Evolutionary conservation across 2,113 vertebrate genomes (phyloP).

Genomic region (Aplodontia rufa): DNA sequence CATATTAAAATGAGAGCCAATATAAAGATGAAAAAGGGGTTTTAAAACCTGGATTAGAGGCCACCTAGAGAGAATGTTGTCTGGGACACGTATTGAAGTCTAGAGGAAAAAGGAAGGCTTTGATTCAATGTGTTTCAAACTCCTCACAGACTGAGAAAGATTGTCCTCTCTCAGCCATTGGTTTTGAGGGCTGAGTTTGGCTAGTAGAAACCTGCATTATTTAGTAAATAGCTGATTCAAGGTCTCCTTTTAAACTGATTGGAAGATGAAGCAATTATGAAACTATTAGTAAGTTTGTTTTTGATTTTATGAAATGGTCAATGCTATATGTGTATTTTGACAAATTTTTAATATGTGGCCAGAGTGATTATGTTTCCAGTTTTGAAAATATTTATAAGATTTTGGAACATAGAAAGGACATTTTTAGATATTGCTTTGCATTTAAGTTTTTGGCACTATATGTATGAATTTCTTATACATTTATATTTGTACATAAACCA

Average conservation of each 20-base stretch:
- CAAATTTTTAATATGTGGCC: slow-evolving; percentile 55
- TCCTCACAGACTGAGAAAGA: slow-evolving; percentile 56
- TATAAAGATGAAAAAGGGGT: slow-evolving; percentile 79
- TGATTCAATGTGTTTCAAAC: slow-evolving; percentile 80
- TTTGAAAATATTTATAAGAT: slow-evolving; percentile 13
- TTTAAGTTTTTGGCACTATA: slow-evolving; percentile 71
- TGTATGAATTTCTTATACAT: not conserved
- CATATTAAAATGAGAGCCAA: slow-evolving; percentile 86
- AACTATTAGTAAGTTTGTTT: not conserved
- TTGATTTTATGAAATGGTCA: slow-evolving; percentile 11
- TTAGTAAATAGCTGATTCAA: slow-evolving; percentile 54
- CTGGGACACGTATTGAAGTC: slow-evolving; percentile 93
- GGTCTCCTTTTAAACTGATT: slow-evolving; percentile 32
- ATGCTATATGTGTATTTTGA: slow-evolving; percentile 31
- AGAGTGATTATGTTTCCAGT: slow-evolving; percentile 63
- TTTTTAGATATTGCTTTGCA: not conserved
- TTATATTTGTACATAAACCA: slow-evolving; percentile 56
- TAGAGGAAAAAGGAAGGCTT: slow-evolving; percentile 89
- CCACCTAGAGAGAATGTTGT: slow-evolving; percentile 84
- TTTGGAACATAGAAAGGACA: slow-evolving; percentile 59
- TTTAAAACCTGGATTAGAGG: slow-evolving; percentile 77
- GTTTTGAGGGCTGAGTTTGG: not conserved
- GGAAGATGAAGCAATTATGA: not conserved
- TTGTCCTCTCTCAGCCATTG: slow-evolving; percentile 23
- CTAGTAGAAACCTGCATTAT: slow-evolving; percentile 38